phyloP scores from a whole-genome alignment of 2,113 vertebrate genomes.

The Podilymbus podiceps region DNA sequence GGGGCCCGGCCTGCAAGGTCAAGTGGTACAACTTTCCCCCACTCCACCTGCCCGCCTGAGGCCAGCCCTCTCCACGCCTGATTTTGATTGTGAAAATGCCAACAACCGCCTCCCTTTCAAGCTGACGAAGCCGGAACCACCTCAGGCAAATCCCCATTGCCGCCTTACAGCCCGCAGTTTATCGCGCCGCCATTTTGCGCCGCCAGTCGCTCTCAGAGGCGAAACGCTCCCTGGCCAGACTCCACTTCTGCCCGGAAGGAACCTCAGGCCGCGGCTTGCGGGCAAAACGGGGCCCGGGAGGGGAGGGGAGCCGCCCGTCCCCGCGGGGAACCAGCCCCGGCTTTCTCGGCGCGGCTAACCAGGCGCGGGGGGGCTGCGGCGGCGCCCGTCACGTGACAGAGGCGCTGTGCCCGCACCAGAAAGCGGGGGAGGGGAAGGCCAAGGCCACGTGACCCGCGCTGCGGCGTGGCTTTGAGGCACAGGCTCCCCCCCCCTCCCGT shows the following conservation, averaged over 20 bases:
- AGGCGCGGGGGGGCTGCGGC: not conserved
- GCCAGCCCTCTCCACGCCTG: too few species aligned
- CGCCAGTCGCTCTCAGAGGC: rapidly evolving
- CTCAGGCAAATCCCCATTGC: rapidly evolving
- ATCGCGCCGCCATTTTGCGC: not conserved
- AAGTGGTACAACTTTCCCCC: not conserved
- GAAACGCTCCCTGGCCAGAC: rapidly evolving
- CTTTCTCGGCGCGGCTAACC: not conserved
- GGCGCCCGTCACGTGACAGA: not conserved
- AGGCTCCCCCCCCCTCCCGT: not conserved
- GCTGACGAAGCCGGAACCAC: not conserved
- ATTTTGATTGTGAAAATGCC: rapidly evolving
- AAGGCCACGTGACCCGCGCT: not conserved
- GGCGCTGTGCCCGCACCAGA: rapidly evolving
- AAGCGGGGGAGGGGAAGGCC: rapidly evolving
- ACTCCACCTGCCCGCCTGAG: not conserved
- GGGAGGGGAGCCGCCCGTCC: not conserved
- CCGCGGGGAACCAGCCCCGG: not conserved
- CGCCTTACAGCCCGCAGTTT: rapidly evolving
- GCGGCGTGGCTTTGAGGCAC: not conserved
- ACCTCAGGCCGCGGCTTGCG: too few species aligned
- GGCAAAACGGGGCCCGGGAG: too few species aligned
- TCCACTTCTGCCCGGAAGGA: rapidly evolving
- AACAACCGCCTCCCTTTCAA: too few species aligned
- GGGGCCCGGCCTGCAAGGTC: not conserved